A percentile compares a stretch with the other conserved stretches of the same genome.
Evolutionary conservation across 2,888 invertebrate species (phyloP).

Genomic region (Coecobrya sp.): DNA sequence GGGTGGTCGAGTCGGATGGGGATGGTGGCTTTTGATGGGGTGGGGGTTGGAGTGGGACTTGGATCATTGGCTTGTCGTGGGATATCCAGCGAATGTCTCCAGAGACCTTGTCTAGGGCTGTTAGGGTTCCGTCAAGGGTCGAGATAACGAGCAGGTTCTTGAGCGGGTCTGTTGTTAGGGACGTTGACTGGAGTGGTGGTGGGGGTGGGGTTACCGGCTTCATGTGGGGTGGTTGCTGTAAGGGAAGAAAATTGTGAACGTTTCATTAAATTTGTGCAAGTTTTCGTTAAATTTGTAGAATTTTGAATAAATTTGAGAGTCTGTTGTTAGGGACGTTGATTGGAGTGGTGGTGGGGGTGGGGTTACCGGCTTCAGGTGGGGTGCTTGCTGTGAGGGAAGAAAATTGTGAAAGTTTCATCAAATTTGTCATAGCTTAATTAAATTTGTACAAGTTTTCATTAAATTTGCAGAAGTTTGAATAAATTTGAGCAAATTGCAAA

Average conservation of each 20-base stretch:
- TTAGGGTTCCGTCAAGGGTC: slow-evolving; percentile 90
- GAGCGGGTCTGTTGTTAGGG: slow-evolving; percentile 83
- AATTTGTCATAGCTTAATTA: too few species aligned
- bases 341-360: not conserved
- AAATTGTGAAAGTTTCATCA: too few species aligned
- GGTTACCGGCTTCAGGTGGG: too few species aligned
- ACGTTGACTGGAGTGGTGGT: slow-evolving; percentile 45
- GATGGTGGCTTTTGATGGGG: not conserved
- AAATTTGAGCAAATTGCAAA: too few species aligned
- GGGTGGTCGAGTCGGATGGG: not conserved
- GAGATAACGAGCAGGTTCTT: slow-evolving; percentile 93
- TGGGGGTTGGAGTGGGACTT: slow-evolving; percentile 91
- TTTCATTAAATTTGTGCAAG: too few species aligned
- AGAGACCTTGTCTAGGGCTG: slow-evolving; percentile 88
- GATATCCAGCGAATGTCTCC: slow-evolving; percentile 97
- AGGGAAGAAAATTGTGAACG: too few species aligned
- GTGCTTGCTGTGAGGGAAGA: too few species aligned
- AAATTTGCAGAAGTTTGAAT: too few species aligned
- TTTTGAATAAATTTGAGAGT: too few species aligned
- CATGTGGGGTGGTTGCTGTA: too few species aligned
- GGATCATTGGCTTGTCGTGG: slow-evolving; percentile 94
- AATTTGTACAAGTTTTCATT: too few species aligned
- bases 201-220: slow-evolving; percentile 8
- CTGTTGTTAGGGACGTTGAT: slow-evolving; percentile 81
- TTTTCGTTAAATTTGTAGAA: too few species aligned